Evolutionary conservation across 2,113 vertebrate species (phyloP).

Genomic region (Arenaria interpres): DNA sequence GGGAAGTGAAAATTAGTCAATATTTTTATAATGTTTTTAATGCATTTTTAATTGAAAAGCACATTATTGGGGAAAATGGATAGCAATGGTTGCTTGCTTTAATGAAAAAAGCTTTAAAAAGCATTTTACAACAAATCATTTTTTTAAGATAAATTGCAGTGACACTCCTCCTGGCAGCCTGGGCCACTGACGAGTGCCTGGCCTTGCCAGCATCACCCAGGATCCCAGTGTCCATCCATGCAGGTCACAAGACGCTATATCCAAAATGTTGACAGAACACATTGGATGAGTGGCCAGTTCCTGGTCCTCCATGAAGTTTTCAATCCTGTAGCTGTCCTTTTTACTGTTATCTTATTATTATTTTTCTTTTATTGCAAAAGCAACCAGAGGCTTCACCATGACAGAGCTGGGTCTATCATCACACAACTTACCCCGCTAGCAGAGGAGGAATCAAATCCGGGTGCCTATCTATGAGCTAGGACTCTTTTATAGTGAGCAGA

Average conservation of each 20-base stretch:
- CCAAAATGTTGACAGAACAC: neutral
- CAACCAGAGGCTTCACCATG: neutral
- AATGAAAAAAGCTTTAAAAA: slow-evolving; percentile 37
- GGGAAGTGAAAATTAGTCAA: slow-evolving; percentile 49
- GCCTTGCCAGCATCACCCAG: neutral
- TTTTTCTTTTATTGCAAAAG: neutral
- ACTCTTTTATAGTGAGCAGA: neutral
- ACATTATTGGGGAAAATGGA: slow-evolving; percentile 44
- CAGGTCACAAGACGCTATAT: neutral
- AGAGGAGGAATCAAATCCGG: neutral
- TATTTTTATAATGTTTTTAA: slow-evolving; percentile 47
- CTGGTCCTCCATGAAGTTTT: neutral
- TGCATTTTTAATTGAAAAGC: slow-evolving; percentile 61
- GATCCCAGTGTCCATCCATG: neutral
- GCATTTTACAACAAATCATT: neutral
- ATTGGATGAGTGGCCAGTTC: neutral
- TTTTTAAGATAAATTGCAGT: neutral
- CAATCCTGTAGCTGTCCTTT: neutral
- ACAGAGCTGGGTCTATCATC: neutral
- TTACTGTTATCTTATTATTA: neutral
- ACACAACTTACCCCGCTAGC: neutral
- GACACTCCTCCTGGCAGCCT: neutral
- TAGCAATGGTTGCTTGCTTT: slow-evolving; percentile 11
- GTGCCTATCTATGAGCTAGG: neutral
- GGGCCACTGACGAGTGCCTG: neutral